These are phyloP conservation scores for Oncorhynchus masou DNA, from an alignment of 2,113 vertebrate genomes.

Conservation along the genomic window DNA sequence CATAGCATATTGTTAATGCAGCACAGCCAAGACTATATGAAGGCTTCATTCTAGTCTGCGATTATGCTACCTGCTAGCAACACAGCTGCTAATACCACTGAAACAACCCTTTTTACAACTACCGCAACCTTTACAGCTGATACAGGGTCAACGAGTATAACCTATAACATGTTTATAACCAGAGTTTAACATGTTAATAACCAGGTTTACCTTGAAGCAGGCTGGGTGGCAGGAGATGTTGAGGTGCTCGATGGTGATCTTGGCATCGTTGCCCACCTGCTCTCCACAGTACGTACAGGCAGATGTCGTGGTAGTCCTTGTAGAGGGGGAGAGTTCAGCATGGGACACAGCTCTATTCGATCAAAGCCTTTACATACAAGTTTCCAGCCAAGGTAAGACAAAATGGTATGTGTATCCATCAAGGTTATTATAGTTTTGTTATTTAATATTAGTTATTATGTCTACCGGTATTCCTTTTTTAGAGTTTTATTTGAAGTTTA, in stretches of 20 bases:
- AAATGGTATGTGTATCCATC: too few relatives aligned
- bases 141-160: too few relatives aligned
- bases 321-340: not conserved
- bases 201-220: conserved; percentile 83
- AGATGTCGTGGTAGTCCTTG: conserved; percentile 52
- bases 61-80: not conserved
- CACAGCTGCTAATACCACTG: not conserved
- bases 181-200: not conserved
- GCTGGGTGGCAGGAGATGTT: conserved; percentile 83
- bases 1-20: not conserved
- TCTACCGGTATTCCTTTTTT: too few relatives aligned
- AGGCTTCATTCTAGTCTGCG: not conserved
- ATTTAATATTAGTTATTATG: too few relatives aligned
- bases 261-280: conserved; percentile 79
- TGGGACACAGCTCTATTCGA: too few relatives aligned
- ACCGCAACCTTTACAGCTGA: not conserved
- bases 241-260: conserved; percentile 86
- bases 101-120: not conserved
- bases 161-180: not conserved
- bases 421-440: too few relatives aligned
- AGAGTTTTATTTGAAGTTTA: too few relatives aligned
- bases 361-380: too few relatives aligned
- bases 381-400: too few relatives aligned
- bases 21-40: not conserved
- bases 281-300: conserved; percentile 82